Percentiles rank a stretch among this genome's conserved stretches.
These are phyloP conservation scores for Lepus oiostolus DNA, from an alignment of 2,797 vertebrate species.

Conservation along the genomic window DNA sequence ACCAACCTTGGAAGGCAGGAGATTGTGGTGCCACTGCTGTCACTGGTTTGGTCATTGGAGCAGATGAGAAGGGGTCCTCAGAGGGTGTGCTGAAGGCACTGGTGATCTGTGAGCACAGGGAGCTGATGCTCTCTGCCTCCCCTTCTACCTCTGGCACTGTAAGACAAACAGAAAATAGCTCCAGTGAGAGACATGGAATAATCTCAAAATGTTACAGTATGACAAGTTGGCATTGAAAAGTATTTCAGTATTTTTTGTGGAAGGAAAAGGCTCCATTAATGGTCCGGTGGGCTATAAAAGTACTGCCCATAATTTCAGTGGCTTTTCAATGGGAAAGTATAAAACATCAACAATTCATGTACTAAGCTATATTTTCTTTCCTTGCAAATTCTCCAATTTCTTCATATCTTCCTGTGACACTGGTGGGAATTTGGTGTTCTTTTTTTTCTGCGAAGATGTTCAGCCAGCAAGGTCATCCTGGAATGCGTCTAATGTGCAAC, in stretches of 20 bases:
- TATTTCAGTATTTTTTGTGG: background rate
- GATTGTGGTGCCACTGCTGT: slow-evolving; percentile 94
- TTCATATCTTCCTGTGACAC: slow-evolving; percentile 29
- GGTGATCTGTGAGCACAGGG: slow-evolving; percentile 98
- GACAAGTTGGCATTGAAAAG: background rate
- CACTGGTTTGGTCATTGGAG: slow-evolving; percentile 96
- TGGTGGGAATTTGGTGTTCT: slow-evolving; percentile 6
- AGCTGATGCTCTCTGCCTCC: slow-evolving; percentile 97
- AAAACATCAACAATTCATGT: slow-evolving; percentile 24
- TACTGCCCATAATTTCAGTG: background rate
- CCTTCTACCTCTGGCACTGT: slow-evolving; percentile 96
- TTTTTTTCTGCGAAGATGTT: slow-evolving; percentile 25
- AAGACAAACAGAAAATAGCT: slow-evolving; percentile 73
- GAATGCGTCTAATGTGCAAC: slow-evolving; percentile 17
- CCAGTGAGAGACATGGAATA: background rate
- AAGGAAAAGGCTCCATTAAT: slow-evolving; percentile 9
- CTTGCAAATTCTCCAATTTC: background rate
- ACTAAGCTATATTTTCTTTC: background rate
- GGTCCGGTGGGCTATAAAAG: slow-evolving; percentile 7
- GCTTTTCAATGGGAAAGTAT: slow-evolving; percentile 54
- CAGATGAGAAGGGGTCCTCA: slow-evolving; percentile 97
- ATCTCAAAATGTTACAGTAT: background rate
- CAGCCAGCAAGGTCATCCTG: slow-evolving; percentile 23
- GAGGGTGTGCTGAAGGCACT: slow-evolving; percentile 94
- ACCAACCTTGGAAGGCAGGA: slow-evolving; percentile 95